phyloP scores from a whole-genome alignment of 2,888 invertebrate genomes.

The Tupiocoris notatus region DNA sequence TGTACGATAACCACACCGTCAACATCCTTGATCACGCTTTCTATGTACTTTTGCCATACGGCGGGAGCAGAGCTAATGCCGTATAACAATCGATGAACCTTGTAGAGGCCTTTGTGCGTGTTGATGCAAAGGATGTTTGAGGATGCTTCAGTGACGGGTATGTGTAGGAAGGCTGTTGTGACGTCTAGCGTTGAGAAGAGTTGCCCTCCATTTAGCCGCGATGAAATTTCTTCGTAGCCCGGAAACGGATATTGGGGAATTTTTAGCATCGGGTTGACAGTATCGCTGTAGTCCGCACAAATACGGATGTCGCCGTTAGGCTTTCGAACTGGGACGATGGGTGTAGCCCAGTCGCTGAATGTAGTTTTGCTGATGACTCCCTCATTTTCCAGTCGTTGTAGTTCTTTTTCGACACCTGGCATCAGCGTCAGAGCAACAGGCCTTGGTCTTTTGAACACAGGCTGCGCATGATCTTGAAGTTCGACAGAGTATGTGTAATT shows the following conservation, averaged over 20 bases:
- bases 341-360: no score
- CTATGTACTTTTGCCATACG: constrained; percentile 52
- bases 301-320: no score
- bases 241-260: constrained; percentile 50
- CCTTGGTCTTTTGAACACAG: constrained; percentile 12
- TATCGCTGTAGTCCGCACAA: constrained; percentile 1
- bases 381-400: no score
- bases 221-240: constrained; percentile 6
- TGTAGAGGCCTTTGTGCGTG: no score
- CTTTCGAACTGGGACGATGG: no score
- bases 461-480: constrained; percentile 5
- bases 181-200: constrained; percentile 1
- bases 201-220: background rate
- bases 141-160: constrained; percentile 46
- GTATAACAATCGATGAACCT: no score
- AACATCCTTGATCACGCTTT: constrained; percentile 43
- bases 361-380: constrained; percentile 25
- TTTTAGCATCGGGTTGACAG: constrained; percentile 4
- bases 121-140: constrained; percentile 52
- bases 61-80: no score
- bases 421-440: constrained; percentile 5
- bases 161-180: constrained; percentile 8
- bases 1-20: constrained; percentile 19
- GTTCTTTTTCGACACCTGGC: constrained; percentile 9
- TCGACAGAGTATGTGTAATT: constrained; percentile 5